Evolutionary conservation across 1,140 invertebrate genomes (phyloP).

Genomic region (Tribolium madens): DNA sequence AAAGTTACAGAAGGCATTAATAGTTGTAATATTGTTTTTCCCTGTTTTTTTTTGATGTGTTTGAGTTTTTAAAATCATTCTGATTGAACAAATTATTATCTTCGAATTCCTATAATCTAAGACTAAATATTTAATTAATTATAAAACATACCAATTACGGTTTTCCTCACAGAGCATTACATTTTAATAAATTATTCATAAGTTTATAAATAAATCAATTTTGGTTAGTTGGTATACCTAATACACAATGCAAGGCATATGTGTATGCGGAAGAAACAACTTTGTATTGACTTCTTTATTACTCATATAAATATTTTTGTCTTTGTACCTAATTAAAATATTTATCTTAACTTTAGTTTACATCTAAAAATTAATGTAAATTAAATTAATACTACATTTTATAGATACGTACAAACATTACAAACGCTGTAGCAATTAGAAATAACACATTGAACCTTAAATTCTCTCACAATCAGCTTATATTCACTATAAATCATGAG

Average conservation of each 20-base stretch:
- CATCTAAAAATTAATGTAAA: too few species aligned
- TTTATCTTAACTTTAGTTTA: too few species aligned
- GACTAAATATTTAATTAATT: background rate
- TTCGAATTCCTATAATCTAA: too few species aligned
- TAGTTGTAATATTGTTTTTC: too few species aligned
- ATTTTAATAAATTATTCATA: constrained; percentile 26
- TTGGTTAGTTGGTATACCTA: too few species aligned
- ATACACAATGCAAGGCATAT: background rate
- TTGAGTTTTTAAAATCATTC: too few species aligned
- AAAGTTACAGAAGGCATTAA: too few species aligned
- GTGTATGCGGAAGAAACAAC: constrained; percentile 1
- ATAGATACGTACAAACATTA: background rate
- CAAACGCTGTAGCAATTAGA: background rate
- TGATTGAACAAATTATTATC: too few species aligned
- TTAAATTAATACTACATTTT: too few species aligned
- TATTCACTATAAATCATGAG: background rate
- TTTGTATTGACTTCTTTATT: constrained; percentile 10
- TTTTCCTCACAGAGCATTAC: background rate
- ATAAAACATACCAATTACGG: background rate
- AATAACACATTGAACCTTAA: background rate
- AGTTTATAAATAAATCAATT: constrained; percentile 7
- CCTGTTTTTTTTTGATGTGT: too few species aligned
- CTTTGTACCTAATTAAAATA: background rate
- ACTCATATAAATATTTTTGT: constrained; percentile 5
- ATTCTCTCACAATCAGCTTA: background rate